phyloP scores from a whole-genome alignment of 1,140 invertebrate genomes.

The Drosophila kikkawai region DNA sequence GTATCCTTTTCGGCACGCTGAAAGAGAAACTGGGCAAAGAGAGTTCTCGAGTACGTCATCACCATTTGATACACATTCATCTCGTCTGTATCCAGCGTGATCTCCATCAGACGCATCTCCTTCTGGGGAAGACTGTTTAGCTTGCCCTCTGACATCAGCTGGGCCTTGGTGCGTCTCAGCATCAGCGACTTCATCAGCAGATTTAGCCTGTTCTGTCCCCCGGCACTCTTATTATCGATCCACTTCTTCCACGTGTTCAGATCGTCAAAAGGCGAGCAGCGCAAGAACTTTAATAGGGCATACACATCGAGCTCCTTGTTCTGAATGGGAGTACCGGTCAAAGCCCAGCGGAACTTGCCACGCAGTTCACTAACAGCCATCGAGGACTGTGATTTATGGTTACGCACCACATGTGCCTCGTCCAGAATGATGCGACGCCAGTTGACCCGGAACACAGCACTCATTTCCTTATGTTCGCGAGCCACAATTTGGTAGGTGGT shows the following conservation, averaged over 20 bases:
- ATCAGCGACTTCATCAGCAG: constrained; percentile 93
- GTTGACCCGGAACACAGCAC: constrained; percentile 73
- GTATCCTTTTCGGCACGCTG: constrained; percentile 90
- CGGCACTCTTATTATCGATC: constrained; percentile 89
- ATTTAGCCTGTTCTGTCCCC: constrained; percentile 90
- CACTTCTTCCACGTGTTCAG: constrained; percentile 90
- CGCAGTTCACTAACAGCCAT: constrained; percentile 89
- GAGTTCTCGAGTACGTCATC: constrained; percentile 89
- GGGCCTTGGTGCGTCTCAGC: constrained; percentile 93
- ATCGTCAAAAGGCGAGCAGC: constrained; percentile 95
- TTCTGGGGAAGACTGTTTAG: constrained; percentile 89
- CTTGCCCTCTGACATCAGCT: constrained; percentile 88
- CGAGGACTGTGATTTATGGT: constrained; percentile 92
- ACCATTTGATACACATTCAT: constrained; percentile 92
- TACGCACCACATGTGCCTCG: constrained; percentile 96
- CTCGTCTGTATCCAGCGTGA: constrained; percentile 90
- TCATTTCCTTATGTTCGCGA: constrained; percentile 86
- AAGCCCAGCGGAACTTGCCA: constrained; percentile 90
- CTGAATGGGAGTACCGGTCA: constrained; percentile 98
- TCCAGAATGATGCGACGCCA: constrained; percentile 96
- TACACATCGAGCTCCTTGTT: constrained; percentile 96
- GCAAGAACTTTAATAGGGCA: constrained; percentile 93
- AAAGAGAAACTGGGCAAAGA: constrained; percentile 91
- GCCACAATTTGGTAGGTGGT: constrained; percentile 91
- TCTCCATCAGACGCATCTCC: constrained; percentile 86